Conservation (phyloP, 2,797 vertebrate species). For the Anniella stebbinsi region DNA sequence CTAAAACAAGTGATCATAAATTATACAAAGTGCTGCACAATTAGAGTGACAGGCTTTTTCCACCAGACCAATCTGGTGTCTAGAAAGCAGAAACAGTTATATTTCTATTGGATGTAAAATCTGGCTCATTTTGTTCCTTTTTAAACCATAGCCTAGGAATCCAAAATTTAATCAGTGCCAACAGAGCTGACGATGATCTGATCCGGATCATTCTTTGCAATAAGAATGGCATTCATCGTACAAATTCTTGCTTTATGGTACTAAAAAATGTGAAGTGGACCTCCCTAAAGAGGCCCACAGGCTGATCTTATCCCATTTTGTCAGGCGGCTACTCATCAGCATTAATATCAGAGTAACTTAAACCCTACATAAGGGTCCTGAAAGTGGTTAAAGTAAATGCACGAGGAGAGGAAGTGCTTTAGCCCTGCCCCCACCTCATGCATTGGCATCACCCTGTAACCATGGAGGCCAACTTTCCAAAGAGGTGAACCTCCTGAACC, state of each 20-base stretch:
- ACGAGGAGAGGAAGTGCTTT: too few relatives aligned
- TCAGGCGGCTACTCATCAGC: background rate
- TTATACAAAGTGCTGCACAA: background rate
- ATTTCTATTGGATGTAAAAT: slow-evolving; percentile 24
- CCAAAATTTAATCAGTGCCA: slow-evolving; percentile 23
- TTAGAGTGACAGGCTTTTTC: background rate
- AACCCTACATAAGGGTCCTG: too few relatives aligned
- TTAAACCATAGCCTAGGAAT: slow-evolving; percentile 25
- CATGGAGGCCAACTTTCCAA: too few relatives aligned
- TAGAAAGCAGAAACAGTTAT: background rate
- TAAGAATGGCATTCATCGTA: background rate
- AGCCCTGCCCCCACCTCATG: too few relatives aligned
- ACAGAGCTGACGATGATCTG: slow-evolving; percentile 7
- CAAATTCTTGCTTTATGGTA: background rate
- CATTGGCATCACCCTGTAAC: too few relatives aligned
- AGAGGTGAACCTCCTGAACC: too few relatives aligned
- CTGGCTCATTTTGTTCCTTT: background rate
- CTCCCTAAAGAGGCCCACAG: background rate
- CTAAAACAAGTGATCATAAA: slow-evolving; percentile 30
- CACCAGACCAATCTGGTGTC: slow-evolving; percentile 25
- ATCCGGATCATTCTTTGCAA: background rate
- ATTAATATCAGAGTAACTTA: background rate
- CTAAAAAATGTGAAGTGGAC: background rate
- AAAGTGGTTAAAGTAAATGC: too few relatives aligned
- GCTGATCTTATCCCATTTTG: background rate